phyloP scores from a whole-genome alignment of 2,888 invertebrate genomes.

The Mechanitis mazaeus region DNA sequence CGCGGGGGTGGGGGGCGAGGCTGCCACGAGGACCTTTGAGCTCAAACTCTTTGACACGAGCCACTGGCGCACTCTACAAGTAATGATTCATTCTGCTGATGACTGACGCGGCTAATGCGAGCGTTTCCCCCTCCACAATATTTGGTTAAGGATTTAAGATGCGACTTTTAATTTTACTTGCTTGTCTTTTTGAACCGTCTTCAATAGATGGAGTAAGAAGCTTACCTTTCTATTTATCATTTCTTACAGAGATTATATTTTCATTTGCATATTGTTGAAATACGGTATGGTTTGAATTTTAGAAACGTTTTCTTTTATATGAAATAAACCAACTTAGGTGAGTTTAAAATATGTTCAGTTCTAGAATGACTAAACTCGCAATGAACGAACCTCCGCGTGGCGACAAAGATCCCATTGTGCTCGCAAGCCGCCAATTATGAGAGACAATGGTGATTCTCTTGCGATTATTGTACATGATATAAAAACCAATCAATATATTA shows the following conservation, averaged over 20 bases:
- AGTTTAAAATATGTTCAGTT: neutral
- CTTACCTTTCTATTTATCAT: too few species aligned
- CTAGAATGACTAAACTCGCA: conserved; percentile 6
- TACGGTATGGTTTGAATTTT: neutral
- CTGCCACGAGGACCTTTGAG: conserved; percentile 68
- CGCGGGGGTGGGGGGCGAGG: conserved; percentile 36
- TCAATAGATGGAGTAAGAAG: neutral
- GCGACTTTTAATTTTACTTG: conserved; percentile 24
- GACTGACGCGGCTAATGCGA: conserved; percentile 73
- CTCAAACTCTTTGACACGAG: conserved; percentile 75
- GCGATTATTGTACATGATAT: conserved; percentile 36
- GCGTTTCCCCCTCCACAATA: conserved; percentile 56
- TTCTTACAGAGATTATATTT: too few species aligned
- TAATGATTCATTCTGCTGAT: conserved; percentile 77
- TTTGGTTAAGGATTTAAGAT: conserved; percentile 59
- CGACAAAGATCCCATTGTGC: conserved; percentile 52
- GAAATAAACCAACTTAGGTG: neutral
- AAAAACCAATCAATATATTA: conserved; percentile 20
- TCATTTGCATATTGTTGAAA: neutral
- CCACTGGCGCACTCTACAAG: conserved; percentile 75
- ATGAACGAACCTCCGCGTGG: conserved; percentile 40
- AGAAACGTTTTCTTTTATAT: neutral
- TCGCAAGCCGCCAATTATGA: conserved; percentile 45
- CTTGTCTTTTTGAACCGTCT: conserved; percentile 17
- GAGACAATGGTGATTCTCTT: conserved; percentile 50